Percentiles rank a stretch among this genome's conserved stretches.
Conservation (phyloP, 2,113 vertebrate genomes). For the Rissa tridactyla region DNA sequence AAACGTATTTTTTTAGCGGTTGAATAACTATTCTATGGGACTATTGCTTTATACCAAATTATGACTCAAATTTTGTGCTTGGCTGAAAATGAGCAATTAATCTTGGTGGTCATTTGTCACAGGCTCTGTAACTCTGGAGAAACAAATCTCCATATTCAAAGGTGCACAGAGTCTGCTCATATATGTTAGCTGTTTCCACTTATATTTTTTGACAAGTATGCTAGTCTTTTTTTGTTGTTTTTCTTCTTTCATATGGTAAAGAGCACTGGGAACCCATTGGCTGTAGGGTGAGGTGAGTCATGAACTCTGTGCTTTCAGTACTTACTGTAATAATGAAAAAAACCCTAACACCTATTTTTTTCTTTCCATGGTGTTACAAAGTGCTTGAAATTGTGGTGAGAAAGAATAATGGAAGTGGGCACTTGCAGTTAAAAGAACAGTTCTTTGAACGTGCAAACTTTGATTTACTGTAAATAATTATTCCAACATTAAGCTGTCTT, state of each 20-base stretch:
- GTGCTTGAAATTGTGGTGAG: background rate
- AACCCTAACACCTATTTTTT: background rate
- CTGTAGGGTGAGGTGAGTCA: background rate
- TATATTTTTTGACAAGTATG: background rate
- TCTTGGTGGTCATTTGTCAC: background rate
- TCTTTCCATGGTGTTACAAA: background rate
- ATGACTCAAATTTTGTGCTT: background rate
- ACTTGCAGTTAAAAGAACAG: background rate
- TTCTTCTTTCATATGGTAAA: background rate
- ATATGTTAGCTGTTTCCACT: background rate
- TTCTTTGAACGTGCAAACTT: background rate
- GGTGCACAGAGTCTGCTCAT: background rate
- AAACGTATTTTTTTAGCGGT: background rate
- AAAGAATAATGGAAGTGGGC: background rate
- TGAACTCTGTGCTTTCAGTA: background rate
- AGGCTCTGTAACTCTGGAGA: background rate
- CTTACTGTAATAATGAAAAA: background rate
- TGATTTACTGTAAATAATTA: background rate
- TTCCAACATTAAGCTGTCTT: background rate
- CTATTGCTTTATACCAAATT: background rate
- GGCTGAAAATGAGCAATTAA: conserved; percentile 36
- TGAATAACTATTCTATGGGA: background rate
- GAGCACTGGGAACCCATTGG: background rate
- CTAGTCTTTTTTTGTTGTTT: background rate
- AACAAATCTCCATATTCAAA: background rate